These are phyloP conservation scores for Vombatus ursinus DNA, from an alignment of 2,113 vertebrate genomes.

Conservation along the genomic window DNA sequence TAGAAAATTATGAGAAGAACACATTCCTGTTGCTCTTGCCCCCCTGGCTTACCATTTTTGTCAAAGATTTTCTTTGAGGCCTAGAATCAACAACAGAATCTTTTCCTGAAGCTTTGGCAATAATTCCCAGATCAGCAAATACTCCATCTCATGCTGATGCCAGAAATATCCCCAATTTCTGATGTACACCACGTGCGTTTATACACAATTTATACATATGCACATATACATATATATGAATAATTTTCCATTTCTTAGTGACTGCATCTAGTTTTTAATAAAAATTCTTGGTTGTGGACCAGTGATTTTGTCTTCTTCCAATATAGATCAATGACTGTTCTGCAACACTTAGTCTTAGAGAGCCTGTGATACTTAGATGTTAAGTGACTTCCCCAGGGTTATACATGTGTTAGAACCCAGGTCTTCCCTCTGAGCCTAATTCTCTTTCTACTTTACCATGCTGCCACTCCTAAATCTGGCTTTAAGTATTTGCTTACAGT, in stretches of 20 bases:
- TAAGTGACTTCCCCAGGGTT: neutral
- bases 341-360: neutral
- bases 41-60: neutral
- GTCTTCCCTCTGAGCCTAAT: too few species aligned
- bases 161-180: neutral
- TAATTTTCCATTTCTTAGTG: conserved; percentile 14
- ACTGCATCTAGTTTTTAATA: conserved; percentile 20
- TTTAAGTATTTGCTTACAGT: too few species aligned
- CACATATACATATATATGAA: neutral
- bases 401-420: too few species aligned
- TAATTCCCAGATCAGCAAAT: neutral
- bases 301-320: too few species aligned
- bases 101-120: neutral
- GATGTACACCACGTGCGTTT: neutral
- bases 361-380: neutral
- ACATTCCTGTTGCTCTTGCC: neutral
- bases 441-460: too few species aligned
- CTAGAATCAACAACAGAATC: neutral
- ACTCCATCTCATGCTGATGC: neutral
- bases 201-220: neutral
- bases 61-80: neutral
- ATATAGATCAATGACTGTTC: too few species aligned
- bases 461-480: too few species aligned
- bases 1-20: conserved; percentile 42
- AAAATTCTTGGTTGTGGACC: too few species aligned